Evolutionary conservation across 1,140 invertebrate genomes (phyloP), one percentile per base, ranked within the genome.

Genomic region (Dendroctonus valens): DNA sequence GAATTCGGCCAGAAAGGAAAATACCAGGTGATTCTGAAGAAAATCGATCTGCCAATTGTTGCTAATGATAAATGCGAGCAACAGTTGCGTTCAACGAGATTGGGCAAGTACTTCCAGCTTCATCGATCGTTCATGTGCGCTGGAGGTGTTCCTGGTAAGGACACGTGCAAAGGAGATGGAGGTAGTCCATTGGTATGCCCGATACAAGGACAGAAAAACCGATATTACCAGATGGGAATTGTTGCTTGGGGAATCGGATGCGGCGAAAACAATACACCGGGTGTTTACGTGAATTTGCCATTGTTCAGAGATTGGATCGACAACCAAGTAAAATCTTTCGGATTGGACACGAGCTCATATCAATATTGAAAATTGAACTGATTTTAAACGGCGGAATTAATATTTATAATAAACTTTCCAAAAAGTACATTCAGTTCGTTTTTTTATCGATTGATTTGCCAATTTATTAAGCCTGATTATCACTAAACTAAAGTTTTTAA

Each of bases 71-170:
- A 67, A 0, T 92, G 90, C 67, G 81, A 90, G 72, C 71, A 77
- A 0, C 71, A 79, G 46, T 70, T 89, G 6, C 76, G 85, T 14
- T 79, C 77, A 49, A 89, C 87, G 0, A 76, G 86, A 9, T 76
- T 89, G 4, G 87, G 89, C 0, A 74, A 76, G 7, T 76, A 81
- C 65, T 92, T 91, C 72, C 70, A 82, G 42, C 77, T 93, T 7
- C 83, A 91, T 73, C 71, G 81, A 0, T 86, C 85, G 39, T 91
- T 92, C 75, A 82, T 91, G 62, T 93, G 91, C 74, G 91, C 91
- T 0, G 89, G 89, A 2, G 90, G 90, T 0, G 83, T 85, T 71
- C 72, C 77, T 41, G 85, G 82, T 11, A 81, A 82, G 71, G 88
- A 89, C 72, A 86, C 87, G 0, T 90, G 88, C 75, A 87, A 85